A percentile compares a stretch with the other conserved stretches of the same genome.
Evolutionary conservation across 2,113 vertebrate genomes (phyloP).

Genomic region (Petroica traversi): DNA sequence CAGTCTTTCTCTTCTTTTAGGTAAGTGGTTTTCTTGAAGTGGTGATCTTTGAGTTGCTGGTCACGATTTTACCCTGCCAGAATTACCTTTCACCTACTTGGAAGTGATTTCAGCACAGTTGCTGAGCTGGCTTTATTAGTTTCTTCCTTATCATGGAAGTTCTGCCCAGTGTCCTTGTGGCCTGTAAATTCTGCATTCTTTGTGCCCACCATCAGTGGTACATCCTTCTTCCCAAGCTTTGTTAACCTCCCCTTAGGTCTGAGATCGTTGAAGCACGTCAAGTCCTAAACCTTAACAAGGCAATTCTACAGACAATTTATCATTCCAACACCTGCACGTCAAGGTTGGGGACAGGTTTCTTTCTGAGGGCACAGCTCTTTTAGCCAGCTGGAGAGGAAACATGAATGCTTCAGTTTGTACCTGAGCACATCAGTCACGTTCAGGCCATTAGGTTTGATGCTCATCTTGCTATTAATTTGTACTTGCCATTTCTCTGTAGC

Average conservation of each 20-base stretch:
- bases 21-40: background rate
- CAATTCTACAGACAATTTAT: background rate
- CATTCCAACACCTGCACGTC: background rate
- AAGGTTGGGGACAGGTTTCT: too few relatives aligned
- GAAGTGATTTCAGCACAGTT: background rate
- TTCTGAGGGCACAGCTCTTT: background rate
- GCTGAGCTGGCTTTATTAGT: background rate
- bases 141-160: background rate
- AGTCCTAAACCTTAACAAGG: background rate
- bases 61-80: rapidly evolving
- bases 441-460: background rate
- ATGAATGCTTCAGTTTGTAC: background rate
- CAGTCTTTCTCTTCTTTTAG: background rate
- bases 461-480: rapidly evolving
- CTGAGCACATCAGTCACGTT: background rate
- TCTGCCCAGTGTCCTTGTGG: background rate
- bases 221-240: background rate
- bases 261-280: background rate
- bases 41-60: background rate
- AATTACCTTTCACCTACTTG: background rate
- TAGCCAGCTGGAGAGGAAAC: background rate
- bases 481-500: background rate
- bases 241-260: background rate
- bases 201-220: background rate
- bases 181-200: background rate